Base-by-base conservation (phyloP, 2,113 vertebrate species). In the Dasyprocta punctata region DNA sequence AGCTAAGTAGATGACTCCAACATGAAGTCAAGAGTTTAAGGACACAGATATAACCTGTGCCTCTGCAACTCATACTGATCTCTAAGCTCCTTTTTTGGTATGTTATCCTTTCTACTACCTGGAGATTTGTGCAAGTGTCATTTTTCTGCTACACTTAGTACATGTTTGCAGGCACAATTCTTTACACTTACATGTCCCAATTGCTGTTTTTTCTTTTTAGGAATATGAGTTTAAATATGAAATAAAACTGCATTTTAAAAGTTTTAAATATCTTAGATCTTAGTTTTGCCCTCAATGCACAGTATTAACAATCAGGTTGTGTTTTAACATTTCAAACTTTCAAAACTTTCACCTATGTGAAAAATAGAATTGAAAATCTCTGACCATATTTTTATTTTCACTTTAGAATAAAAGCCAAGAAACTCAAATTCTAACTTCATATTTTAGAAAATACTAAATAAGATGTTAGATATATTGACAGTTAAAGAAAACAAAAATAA, bases 371-470 rank as follows among this genome's bases (percentile, higher is more conserved):
- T 86, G 19, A 10, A 19, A 92, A 82, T 61, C 14, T 19, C 41
- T 75, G 52, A 75, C 41, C 3, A 60, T 67, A 1, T 41, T 41
- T 81, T 77, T 67, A 14, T 78, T 83, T 93, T 94, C 38, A 90
- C 58, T 69, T 3, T 75, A 44, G 13, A 97, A 52, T 78, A 77
- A 14, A 96, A 89, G 73, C 44, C 80, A 92, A 7, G 8, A 56
- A 33, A 19, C 65, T 60, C n/a, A 16, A 90, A 7, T 30, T 2
- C 6, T 61, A n/a, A 52, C 12, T 85, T 58, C 52, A 30, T 33
- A 85, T 54, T 89, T 91, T 86, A 75, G 9, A 47, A 94, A 94
- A 86, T 19, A 85, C 6, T 56, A 65, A 61, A 93, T 84, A 80
- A 7, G 14, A 63, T 61, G 13, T 41, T 24, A 56, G 13, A 33